Percentiles rank a stretch among this genome's conserved stretches.
Conservation (phyloP, 2,888 invertebrate species). For the Iselma pallidipennis region DNA sequence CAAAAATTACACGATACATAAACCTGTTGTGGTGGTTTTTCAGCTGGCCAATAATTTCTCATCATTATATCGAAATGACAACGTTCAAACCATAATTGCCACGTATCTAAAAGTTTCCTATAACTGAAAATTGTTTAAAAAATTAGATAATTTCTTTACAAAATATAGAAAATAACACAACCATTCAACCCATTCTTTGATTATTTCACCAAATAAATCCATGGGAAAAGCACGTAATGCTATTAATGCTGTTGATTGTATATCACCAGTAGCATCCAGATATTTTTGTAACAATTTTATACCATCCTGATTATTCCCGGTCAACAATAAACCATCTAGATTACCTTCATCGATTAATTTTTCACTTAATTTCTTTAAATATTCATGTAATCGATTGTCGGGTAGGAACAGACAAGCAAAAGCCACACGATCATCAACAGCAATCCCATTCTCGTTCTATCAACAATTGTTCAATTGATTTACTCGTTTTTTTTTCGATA, state of each 20-base stretch:
- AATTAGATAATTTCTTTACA: slow-evolving; percentile 1
- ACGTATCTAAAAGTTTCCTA: slow-evolving; percentile 80
- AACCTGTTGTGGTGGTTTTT: slow-evolving; percentile 67
- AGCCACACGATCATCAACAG: slow-evolving; percentile 87
- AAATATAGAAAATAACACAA: slow-evolving; percentile 37
- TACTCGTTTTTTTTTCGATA: too few relatives aligned
- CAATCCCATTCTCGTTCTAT: slow-evolving; percentile 82
- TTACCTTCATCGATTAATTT: slow-evolving; percentile 76
- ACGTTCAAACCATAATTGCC: slow-evolving; percentile 89
- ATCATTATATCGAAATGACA: slow-evolving; percentile 87
- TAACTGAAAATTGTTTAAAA: slow-evolving; percentile 63
- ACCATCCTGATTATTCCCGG: slow-evolving; percentile 77
- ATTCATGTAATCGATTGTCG: slow-evolving; percentile 78
- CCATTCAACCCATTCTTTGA: slow-evolving; percentile 73
- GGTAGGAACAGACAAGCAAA: slow-evolving; percentile 86
- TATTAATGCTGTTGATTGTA: slow-evolving; percentile 86
- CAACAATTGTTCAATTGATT: slow-evolving; percentile 25
- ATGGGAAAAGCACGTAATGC: slow-evolving; percentile 76
- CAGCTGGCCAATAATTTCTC: slow-evolving; percentile 61
- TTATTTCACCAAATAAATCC: slow-evolving; percentile 66
- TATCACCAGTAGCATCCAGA: slow-evolving; percentile 84
- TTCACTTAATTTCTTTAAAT: slow-evolving; percentile 71
- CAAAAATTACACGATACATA: slow-evolving; percentile 93
- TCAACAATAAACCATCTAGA: slow-evolving; percentile 81
- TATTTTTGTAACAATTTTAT: slow-evolving; percentile 83